phyloP scores from a whole-genome alignment of 2,888 invertebrate genomes.

The Rhogogaster chlorosoma region DNA sequence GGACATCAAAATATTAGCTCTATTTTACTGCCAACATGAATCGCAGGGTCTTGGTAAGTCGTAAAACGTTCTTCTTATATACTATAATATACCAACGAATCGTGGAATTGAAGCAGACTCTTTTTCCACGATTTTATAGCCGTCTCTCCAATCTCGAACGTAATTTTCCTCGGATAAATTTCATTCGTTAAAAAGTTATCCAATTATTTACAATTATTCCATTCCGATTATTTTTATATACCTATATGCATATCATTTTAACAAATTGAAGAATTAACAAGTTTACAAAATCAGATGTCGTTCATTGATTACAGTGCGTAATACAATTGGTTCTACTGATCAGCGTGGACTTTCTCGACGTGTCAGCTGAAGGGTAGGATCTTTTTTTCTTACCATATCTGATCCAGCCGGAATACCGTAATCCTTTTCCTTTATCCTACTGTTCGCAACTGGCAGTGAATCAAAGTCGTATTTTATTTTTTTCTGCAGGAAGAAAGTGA shows the following conservation, averaged over 20 bases:
- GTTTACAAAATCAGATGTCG: background rate
- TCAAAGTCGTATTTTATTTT: background rate
- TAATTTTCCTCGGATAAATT: background rate
- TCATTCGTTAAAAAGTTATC: background rate
- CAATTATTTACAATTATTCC: background rate
- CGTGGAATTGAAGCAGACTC: background rate
- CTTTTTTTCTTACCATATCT: background rate
- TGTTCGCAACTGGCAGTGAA: background rate
- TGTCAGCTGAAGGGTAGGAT: conserved; percentile 59
- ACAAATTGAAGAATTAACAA: background rate
- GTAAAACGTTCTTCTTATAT: background rate
- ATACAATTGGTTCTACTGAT: conserved; percentile 24
- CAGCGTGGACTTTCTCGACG: conserved; percentile 18
- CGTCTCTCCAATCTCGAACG: background rate
- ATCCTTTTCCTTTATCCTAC: background rate
- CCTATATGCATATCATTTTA: background rate
- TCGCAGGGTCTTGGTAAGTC: conserved; percentile 46
- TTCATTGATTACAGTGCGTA: conserved; percentile 6
- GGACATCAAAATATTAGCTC: background rate
- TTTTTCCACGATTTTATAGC: background rate
- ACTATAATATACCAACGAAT: background rate
- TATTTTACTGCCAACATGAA: conserved; percentile 26
- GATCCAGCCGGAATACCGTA: background rate
- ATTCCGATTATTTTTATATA: background rate
- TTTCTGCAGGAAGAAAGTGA: conserved; percentile 82